phyloP scores from a whole-genome alignment of 2,797 vertebrate genomes.

The Muscicapa comitata region DNA sequence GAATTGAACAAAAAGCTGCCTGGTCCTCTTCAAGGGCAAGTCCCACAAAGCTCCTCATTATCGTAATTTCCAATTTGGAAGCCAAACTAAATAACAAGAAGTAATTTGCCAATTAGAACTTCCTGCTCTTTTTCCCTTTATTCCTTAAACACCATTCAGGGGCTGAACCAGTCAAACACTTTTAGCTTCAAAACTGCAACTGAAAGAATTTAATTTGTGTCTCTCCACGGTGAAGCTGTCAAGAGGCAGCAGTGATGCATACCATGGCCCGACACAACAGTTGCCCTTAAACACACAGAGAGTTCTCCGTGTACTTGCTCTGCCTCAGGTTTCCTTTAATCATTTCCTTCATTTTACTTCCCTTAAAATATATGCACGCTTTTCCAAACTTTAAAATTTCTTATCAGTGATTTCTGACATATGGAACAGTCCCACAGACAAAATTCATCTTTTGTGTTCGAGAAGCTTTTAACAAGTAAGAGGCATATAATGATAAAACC shows the following conservation, averaged over 20 bases:
- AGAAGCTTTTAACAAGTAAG: not conserved
- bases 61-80: conserved; percentile 84
- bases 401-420: not conserved
- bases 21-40: conserved; percentile 75
- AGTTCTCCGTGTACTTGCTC: conserved; percentile 27
- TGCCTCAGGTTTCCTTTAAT: conserved; percentile 57
- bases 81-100: conserved; percentile 86
- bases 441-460: not conserved
- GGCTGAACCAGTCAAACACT: conserved; percentile 78
- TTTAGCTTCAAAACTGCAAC: conserved; percentile 78
- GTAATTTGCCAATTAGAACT: conserved; percentile 91
- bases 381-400: not conserved
- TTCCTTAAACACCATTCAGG: conserved; percentile 79
- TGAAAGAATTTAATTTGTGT: conserved; percentile 75
- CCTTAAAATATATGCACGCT: not conserved
- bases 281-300: conserved; percentile 49
- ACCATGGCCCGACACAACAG: conserved; percentile 61
- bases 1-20: conserved; percentile 77
- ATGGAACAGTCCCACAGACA: not conserved
- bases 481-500: not conserved
- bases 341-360: conserved; percentile 63
- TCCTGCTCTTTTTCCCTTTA: conserved; percentile 81
- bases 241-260: conserved; percentile 73
- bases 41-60: conserved; percentile 86
- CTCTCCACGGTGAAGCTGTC: conserved; percentile 71